phyloP scores from a whole-genome alignment of 2,797 vertebrate species.

The Masticophis lateralis region DNA sequence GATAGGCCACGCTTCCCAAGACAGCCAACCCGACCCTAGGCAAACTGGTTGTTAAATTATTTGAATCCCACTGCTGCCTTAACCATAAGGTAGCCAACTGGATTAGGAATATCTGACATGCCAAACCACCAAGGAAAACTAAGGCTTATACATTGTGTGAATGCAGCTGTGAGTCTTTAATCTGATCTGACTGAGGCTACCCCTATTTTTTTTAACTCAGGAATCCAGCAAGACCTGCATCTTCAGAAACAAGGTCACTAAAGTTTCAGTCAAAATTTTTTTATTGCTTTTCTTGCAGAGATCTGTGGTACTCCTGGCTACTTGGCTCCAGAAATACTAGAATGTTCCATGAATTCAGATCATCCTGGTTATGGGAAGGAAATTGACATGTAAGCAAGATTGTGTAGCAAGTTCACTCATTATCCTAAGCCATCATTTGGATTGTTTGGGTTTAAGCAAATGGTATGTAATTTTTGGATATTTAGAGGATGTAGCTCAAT shows the following conservation, averaged over 20 bases:
- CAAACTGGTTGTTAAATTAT: too few species aligned
- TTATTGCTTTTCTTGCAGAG: conserved; percentile 71
- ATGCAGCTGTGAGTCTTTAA: neutral
- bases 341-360: conserved; percentile 91
- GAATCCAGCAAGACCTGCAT: too few species aligned
- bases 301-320: conserved; percentile 95
- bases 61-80: too few species aligned
- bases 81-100: neutral
- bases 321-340: conserved; percentile 93
- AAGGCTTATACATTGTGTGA: neutral
- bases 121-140: neutral
- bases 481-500: neutral
- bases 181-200: neutral
- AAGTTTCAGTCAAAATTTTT: neutral
- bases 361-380: conserved; percentile 87
- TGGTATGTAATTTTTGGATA: neutral
- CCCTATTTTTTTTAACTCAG: neutral
- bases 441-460: neutral
- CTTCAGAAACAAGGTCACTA: neutral
- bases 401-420: neutral
- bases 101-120: neutral
- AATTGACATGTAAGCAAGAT: conserved; percentile 88
- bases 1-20: too few species aligned
- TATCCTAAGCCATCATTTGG: neutral
- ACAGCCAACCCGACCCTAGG: too few species aligned